Evolutionary conservation across 2,888 invertebrate species (phyloP).

Genomic region (Petrophora chlorosata): DNA sequence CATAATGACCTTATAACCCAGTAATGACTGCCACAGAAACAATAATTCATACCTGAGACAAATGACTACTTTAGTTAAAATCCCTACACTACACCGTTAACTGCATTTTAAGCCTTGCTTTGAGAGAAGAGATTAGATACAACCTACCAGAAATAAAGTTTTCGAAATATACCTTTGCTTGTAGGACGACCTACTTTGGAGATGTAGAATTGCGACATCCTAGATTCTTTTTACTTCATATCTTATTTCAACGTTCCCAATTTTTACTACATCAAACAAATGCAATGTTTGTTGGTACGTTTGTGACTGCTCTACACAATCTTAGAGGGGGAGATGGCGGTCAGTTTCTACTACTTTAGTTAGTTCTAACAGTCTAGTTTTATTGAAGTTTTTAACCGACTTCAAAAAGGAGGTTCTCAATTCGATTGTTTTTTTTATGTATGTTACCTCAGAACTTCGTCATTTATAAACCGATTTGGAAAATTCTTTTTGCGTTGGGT

Average conservation of each 20-base stretch:
- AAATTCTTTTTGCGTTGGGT: too few species aligned
- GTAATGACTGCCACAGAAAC: constrained; percentile 13
- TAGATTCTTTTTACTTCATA: constrained; percentile 27
- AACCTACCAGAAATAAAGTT: constrained; percentile 17
- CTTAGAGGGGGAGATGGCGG: constrained; percentile 9
- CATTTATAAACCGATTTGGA: too few species aligned
- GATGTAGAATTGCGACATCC: constrained; percentile 17
- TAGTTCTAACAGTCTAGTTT: too few species aligned
- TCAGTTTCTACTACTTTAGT: too few species aligned
- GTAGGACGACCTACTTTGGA: constrained; percentile 14
- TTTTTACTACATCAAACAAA: constrained; percentile 45
- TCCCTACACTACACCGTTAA: not conserved
- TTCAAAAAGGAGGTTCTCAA: too few species aligned
- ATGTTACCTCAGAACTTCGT: too few species aligned
- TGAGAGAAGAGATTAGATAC: constrained; percentile 21
- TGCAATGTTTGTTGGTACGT: constrained; percentile 43
- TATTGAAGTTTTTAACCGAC: too few species aligned
- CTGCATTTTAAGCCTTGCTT: constrained; percentile 6
- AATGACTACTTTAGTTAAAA: too few species aligned
- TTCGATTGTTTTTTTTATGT: too few species aligned
- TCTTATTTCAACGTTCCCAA: constrained; percentile 42
- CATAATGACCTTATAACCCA: constrained; percentile 5
- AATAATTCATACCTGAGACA: constrained; percentile 14
- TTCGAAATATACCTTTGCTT: constrained; percentile 8
- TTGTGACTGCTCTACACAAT: constrained; percentile 16